phyloP scores from a whole-genome alignment of 37 sponge, comb jelly and placozoan genomes.

The Chondrilla cf. caribensis region DNA sequence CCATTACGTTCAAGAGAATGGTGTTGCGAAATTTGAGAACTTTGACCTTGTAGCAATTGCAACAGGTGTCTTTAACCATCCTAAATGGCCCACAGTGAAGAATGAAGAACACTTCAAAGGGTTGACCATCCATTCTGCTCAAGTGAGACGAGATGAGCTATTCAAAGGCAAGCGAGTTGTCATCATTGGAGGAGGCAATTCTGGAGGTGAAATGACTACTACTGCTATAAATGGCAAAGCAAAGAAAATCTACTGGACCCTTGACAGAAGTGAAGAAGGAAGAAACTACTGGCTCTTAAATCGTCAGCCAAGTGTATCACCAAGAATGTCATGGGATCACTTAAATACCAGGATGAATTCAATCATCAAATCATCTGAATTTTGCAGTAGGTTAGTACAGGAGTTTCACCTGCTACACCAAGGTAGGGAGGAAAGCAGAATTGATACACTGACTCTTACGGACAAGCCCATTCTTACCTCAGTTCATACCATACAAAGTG shows the following conservation, averaged over 20 bases:
- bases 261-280: not conserved
- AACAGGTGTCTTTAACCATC: not conserved
- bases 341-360: not conserved
- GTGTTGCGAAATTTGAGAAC: not conserved
- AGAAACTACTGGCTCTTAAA: not conserved
- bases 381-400: not conserved
- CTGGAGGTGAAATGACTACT: not conserved
- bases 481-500: not conserved
- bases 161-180: not conserved
- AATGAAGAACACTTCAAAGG: not conserved
- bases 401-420: not conserved
- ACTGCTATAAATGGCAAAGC: not conserved
- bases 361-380: not conserved
- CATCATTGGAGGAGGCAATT: not conserved
- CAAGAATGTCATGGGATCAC: not conserved
- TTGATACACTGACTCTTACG: not conserved
- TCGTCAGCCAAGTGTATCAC: not conserved
- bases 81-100: not conserved
- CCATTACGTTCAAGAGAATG: not conserved
- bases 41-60: not conserved
- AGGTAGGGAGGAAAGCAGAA: not conserved
- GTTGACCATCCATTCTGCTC: not conserved
- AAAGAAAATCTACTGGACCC: not conserved
- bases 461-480: not conserved
- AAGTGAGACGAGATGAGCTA: not conserved